Evolutionary conservation across 2,113 vertebrate genomes (phyloP).

Genomic region (Tachuris rubrigastra): DNA sequence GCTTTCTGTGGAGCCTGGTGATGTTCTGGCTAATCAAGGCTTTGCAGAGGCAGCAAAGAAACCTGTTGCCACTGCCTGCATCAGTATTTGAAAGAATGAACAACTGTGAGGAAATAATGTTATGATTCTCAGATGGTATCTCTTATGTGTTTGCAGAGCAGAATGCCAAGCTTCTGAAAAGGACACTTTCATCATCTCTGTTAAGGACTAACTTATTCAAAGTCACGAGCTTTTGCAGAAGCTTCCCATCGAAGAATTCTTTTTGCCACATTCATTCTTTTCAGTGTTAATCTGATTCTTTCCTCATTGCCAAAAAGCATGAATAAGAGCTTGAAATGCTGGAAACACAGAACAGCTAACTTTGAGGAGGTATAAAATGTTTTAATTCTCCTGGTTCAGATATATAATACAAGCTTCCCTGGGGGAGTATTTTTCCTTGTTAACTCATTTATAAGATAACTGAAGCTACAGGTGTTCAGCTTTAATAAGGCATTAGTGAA

Average conservation of each 20-base stretch:
- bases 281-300: neutral
- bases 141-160: neutral
- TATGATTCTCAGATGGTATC: fast-evolving
- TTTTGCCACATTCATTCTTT: neutral
- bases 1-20: neutral
- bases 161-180: neutral
- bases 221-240: neutral
- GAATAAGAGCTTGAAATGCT: neutral
- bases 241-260: neutral
- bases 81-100: neutral
- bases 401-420: neutral
- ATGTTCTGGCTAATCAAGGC: neutral
- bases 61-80: neutral
- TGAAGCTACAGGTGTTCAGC: constrained; percentile 52
- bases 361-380: neutral
- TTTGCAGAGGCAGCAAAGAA: neutral
- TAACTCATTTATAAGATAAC: constrained; percentile 41
- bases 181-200: neutral
- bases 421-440: neutral
- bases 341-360: neutral
- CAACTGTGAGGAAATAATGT: neutral
- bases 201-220: neutral
- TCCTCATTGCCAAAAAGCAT: neutral
- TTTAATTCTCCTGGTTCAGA: constrained; percentile 21
- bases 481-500: constrained; percentile 52